Evolutionary conservation across 2,888 invertebrate species (phyloP), one percentile per base, ranked within the genome.

Genomic region (Tiliacea aurago): DNA sequence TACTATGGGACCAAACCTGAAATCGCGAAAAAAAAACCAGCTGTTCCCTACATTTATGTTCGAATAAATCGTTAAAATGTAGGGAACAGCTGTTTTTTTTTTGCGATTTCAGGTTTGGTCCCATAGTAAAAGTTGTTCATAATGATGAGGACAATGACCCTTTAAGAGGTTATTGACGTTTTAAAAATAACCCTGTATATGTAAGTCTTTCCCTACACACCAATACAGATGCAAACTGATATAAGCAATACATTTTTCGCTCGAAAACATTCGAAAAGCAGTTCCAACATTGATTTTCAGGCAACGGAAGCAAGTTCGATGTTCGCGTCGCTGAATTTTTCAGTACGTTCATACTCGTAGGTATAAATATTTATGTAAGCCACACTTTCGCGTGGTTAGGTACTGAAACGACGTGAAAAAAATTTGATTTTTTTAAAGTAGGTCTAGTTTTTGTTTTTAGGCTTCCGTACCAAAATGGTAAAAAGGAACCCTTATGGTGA

Each of bases 291-390:
- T 81, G 84, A 83, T 82, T 84, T 83, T 65, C 71, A 75, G 53
- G 58, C 41, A 75, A 73, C 74, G 83, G 76, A 84, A 83, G 67
- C 63, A n/a, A 53, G 74, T 84, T 81, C 79, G 73, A 80, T 76
- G 70, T 65, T 71, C 62, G 76, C 82, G 68, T 53, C 79, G 28
- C 79, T 86, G 86, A 86, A 84, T 84, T 83, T 86, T 83, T 86
- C 84, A 86, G 81, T 68, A 76, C 58, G 51, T 56, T 47, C 70
- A 73, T 74, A n/a, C n/a, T n/a, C n/a, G n/a, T n/a, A 28, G 28
- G 28, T 28, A 83, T 83, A 83, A 83, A 83, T 83, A 83, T 83
- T 73, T 83, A 83, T 83, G 76, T 67, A 18, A 47, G 23, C 56
- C 70, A 63, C 68, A 81, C 53, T 76, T 71, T 69, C 49, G 28